Base-by-base conservation (phyloP, 2,797 vertebrate genomes). In the Caiman crocodilus region DNA sequence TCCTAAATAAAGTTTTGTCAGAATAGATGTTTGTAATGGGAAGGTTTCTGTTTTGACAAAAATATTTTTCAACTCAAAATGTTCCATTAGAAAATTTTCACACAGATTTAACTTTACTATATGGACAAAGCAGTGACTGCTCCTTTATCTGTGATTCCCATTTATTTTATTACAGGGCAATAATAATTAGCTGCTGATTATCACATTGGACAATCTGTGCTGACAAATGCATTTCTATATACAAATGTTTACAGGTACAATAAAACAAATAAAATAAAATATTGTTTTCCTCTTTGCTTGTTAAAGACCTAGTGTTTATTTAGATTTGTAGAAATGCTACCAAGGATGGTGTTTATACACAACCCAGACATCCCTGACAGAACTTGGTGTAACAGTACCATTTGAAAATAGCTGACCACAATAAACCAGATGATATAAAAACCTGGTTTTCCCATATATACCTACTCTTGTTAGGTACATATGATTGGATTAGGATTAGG, bases 231-330 rank as follows among this genome's bases (percentile, higher is more conserved):
- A 26, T 56, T 85, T 79, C 35, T 30, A 56, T 14, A 65, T 88
- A 79, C 61, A 89, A 90, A 93, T 82, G 18, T 82, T 95, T 94
- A 75, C 14, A 17, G 63, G 76, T 59, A 75, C 20, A 79, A 88
- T 32, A 56, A 15, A 6, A 32, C 42, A 84, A 84, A 84, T 82
- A 83, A 3, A 58, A 87, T 82, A 58, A 76, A 57, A 13, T 60
- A 5, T 5, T 71, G 42, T 73, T 89, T 83, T 9, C 14, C 50
- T 42, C 20, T 30, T 65, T 71, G 30, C 15, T 25, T 79, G 76
- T 90, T 90, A 69, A 90, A 76, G 77, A 26, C 42, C 80, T 23
- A 2, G 14, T 58, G 58, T 84, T 87, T 14, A 50, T 84, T 90
- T 61, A 71, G 81, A 80, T 14, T 14, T 89, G 23, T 79, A 56